Conservation (phyloP, 2,113 vertebrate genomes). For the Apodemus speciosus region DNA sequence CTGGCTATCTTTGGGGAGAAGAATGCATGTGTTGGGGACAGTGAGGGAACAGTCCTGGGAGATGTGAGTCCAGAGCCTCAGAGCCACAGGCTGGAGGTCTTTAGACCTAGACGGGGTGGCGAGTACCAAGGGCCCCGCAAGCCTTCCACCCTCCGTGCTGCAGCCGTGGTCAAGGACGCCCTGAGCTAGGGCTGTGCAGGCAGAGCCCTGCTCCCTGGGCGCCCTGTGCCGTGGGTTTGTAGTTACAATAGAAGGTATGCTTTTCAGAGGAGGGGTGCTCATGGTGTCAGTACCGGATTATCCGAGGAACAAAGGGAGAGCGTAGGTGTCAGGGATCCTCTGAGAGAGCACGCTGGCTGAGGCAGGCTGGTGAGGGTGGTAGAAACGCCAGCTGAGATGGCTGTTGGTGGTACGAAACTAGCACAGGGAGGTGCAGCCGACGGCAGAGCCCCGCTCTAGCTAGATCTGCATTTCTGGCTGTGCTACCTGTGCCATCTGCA, state of each 20-base stretch:
- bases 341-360: not conserved
- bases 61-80: not conserved
- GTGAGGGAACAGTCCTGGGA: not conserved
- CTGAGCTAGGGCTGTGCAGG: not conserved
- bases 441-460: fast-evolving
- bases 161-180: not conserved
- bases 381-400: too few species aligned
- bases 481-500: too few species aligned
- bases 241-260: not conserved
- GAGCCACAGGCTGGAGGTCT: not conserved
- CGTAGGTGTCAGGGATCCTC: not conserved
- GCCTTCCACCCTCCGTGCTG: not conserved
- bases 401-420: too few species aligned
- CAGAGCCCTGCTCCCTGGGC: fast-evolving
- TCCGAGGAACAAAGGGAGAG: not conserved
- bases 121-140: not conserved
- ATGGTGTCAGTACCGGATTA: not conserved
- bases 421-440: too few species aligned
- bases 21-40: not conserved
- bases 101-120: not conserved
- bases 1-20: not conserved
- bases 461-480: not conserved
- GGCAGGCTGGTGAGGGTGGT: too few species aligned
- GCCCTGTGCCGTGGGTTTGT: not conserved
- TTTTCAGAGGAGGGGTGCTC: not conserved